These are phyloP conservation scores for Thecophora atra DNA, from an alignment of 2,888 invertebrate species.

Conservation along the genomic window DNA sequence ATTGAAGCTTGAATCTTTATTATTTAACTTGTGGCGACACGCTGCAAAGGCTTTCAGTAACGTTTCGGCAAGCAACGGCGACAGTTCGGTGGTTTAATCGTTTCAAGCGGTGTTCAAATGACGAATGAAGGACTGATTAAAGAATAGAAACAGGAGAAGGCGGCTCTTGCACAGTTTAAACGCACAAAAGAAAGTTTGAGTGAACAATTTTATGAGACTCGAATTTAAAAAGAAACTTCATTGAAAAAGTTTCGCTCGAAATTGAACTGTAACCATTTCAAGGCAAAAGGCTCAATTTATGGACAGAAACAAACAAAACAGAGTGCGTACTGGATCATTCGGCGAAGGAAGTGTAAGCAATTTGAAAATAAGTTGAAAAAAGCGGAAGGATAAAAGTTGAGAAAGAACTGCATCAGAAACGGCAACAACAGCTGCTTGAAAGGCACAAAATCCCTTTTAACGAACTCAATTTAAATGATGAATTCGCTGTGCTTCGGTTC, in stretches of 20 bases:
- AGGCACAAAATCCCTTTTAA: background rate
- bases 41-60: conserved; percentile 60
- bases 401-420: conserved; percentile 27
- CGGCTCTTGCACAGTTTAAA: no score
- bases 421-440: background rate
- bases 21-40: conserved; percentile 56
- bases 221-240: no score
- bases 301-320: background rate
- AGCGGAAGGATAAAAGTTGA: background rate
- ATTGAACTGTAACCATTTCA: no score
- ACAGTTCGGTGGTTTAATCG: conserved; percentile 52
- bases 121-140: background rate
- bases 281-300: no score
- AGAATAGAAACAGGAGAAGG: no score
- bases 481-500: conserved; percentile 16
- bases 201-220: background rate
- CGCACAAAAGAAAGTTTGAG: background rate
- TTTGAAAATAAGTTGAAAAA: conserved; percentile 14
- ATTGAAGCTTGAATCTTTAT: conserved; percentile 31
- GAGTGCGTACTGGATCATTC: no score
- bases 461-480: conserved; percentile 15
- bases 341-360: conserved; percentile 56
- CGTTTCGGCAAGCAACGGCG: conserved; percentile 63
- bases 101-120: background rate
- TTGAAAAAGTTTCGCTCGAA: no score